Conservation (phyloP, 2,797 vertebrate genomes). For the Hydrocynus forskahlii region DNA sequence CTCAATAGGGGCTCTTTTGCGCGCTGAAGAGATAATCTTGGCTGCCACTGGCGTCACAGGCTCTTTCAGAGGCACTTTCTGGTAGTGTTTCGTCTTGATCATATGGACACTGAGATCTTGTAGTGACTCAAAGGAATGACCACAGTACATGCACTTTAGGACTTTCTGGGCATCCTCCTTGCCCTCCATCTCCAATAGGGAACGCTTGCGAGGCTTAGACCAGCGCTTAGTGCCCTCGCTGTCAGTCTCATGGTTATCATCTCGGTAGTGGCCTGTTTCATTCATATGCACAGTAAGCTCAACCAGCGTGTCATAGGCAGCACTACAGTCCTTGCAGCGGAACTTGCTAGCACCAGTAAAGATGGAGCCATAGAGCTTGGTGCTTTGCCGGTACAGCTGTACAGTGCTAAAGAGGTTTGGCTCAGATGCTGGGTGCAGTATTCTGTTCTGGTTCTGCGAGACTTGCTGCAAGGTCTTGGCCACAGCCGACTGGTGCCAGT, state of each 20-base stretch:
- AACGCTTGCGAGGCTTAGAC: conserved; percentile 98
- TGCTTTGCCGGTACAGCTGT: conserved; percentile 97
- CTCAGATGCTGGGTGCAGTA: conserved; percentile 70
- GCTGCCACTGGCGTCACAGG: conserved; percentile 95
- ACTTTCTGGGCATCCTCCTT: conserved; percentile 99
- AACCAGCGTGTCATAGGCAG: conserved; percentile 95
- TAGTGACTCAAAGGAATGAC: conserved; percentile 98
- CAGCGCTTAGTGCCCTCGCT: conserved; percentile 92
- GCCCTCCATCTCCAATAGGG: conserved; percentile 97
- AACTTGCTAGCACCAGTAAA: conserved; percentile 99
- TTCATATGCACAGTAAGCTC: conserved; percentile 99
- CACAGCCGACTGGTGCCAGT: conserved; percentile 98
- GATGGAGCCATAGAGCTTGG: conserved; percentile 97
- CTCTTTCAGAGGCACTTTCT: conserved; percentile 99
- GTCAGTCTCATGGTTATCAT: conserved; percentile 97
- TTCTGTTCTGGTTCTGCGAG: conserved; percentile 87
- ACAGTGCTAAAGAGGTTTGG: conserved; percentile 97
- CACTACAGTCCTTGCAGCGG: conserved; percentile 98
- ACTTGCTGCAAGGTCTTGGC: conserved; percentile 96
- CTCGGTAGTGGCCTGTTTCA: conserved; percentile 96
- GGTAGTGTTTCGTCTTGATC: conserved; percentile 99
- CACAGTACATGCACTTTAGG: conserved; percentile 99
- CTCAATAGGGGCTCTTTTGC: conserved; percentile 92
- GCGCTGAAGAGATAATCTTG: conserved; percentile 91
- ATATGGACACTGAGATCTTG: conserved; percentile 99